Conservation (phyloP, 2,797 vertebrate genomes). For the Chlorospingus semifuscus region DNA sequence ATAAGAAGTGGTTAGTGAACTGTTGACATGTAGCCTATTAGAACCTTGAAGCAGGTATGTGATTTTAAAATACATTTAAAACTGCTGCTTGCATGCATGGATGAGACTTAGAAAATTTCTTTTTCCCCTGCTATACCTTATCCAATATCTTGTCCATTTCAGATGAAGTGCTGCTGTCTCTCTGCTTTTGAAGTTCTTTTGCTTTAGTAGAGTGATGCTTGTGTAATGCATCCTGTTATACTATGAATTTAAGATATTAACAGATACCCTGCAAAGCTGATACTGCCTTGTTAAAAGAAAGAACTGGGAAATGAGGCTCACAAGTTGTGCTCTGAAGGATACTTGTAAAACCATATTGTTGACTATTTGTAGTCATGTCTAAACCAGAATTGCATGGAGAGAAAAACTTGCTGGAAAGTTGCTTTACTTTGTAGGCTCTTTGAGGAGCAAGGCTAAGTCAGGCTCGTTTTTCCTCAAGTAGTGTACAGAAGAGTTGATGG, state of each 20-base stretch:
- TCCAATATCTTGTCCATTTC: not conserved
- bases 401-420: not conserved
- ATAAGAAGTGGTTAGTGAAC: not conserved
- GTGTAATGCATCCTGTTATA: not conserved
- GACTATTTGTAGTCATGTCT: not conserved
- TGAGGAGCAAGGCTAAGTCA: not conserved
- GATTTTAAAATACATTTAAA: not conserved
- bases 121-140: not conserved
- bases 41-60: not conserved
- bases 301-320: not conserved
- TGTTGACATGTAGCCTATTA: not conserved
- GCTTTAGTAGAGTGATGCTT: not conserved
- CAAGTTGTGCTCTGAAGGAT: not conserved
- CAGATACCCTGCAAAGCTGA: rapidly evolving
- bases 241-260: not conserved
- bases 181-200: not conserved
- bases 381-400: not conserved
- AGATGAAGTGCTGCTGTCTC: not conserved
- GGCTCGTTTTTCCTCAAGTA: not conserved
- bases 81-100: not conserved
- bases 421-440: not conserved
- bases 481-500: not conserved
- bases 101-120: not conserved
- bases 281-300: not conserved
- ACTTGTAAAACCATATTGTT: not conserved